These are phyloP conservation scores for Mythimna ferrago DNA, from an alignment of 2,888 invertebrate species.

Conservation along the genomic window DNA sequence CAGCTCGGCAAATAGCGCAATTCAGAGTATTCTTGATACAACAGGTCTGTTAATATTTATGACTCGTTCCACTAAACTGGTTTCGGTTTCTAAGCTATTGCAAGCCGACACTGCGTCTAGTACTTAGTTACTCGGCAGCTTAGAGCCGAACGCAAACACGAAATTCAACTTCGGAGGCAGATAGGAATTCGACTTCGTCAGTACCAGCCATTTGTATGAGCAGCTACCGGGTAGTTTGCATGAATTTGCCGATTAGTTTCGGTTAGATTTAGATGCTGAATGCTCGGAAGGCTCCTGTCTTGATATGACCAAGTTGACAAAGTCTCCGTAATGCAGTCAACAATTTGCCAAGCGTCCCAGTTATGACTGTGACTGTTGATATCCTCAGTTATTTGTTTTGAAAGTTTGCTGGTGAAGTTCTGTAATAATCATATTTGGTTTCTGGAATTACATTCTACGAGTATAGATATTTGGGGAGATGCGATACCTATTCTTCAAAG, in stretches of 20 bases:
- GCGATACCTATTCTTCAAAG: neutral
- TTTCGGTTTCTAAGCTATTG: slow-evolving; percentile 1
- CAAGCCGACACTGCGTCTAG: neutral
- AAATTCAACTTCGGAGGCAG: slow-evolving; percentile 12
- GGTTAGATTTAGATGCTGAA: slow-evolving; percentile 3
- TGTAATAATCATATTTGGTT: neutral
- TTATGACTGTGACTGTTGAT: neutral
- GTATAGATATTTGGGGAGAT: neutral
- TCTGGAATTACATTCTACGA: neutral
- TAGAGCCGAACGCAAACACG: slow-evolving; percentile 15
- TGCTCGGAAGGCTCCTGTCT: neutral
- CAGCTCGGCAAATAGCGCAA: neutral
- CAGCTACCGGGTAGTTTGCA: slow-evolving; percentile 1
- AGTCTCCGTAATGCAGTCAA: neutral
- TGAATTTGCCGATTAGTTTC: slow-evolving; percentile 17
- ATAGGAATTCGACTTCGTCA: slow-evolving; percentile 11
- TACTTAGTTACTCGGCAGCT: neutral
- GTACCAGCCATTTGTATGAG: neutral
- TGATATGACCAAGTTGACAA: neutral
- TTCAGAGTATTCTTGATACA: neutral
- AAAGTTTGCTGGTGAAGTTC: slow-evolving; percentile 1
- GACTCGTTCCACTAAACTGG: neutral
- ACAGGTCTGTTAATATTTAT: neutral
- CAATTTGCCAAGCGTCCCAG: neutral
- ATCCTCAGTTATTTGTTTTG: neutral